phyloP scores from a whole-genome alignment of 2,797 vertebrate species.

The Ambastaia sidthimunki region DNA sequence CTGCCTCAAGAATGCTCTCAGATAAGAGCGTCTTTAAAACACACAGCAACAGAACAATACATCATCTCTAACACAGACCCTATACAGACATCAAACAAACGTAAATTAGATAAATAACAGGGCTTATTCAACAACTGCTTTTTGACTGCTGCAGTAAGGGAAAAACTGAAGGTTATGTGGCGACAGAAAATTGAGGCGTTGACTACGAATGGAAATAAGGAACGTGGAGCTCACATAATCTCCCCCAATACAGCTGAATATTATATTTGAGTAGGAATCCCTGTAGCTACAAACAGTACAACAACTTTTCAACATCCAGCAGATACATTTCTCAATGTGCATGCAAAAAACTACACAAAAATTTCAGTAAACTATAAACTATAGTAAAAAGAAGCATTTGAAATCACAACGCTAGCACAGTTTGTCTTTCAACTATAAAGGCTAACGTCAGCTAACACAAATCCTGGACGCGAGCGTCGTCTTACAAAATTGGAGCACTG shows the following conservation, averaged over 20 bases:
- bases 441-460: background rate
- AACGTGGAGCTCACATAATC: background rate
- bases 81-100: conserved; percentile 13
- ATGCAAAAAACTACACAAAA: background rate
- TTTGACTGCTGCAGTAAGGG: background rate
- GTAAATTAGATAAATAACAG: conserved; percentile 12
- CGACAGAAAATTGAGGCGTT: background rate
- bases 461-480: background rate
- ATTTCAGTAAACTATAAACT: too few species aligned
- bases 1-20: conserved; percentile 39
- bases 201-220: background rate
- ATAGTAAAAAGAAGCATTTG: background rate
- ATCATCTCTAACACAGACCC: background rate
- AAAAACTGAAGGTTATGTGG: background rate
- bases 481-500: background rate
- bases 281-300: background rate
- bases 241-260: background rate
- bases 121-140: background rate
- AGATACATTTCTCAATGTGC: too few species aligned
- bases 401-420: background rate
- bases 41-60: conserved; percentile 5
- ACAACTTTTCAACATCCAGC: too few species aligned
- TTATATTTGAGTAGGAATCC: background rate
- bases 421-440: background rate
- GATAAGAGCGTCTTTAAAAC: conserved; percentile 33